Evolutionary conservation across 1,140 invertebrate genomes (phyloP).

Genomic region (Ephestia elutella): DNA sequence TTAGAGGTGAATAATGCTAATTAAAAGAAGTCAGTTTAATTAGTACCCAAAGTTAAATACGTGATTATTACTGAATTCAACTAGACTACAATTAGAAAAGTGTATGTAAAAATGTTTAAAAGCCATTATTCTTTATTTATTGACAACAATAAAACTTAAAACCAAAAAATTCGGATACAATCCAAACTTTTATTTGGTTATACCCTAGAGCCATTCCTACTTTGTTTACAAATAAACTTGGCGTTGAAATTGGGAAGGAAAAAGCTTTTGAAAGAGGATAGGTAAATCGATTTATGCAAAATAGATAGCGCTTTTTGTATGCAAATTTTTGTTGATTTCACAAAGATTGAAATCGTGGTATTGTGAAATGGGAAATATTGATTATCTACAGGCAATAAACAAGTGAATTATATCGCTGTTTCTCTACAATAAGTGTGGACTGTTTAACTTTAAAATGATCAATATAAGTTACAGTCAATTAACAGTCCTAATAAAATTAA

Average conservation of each 20-base stretch:
- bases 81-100: background rate
- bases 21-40: too few relatives aligned
- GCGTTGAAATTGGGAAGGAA: constrained; percentile 60
- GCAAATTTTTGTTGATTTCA: constrained; percentile 68
- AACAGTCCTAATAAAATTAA: too few relatives aligned
- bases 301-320: constrained; percentile 68
- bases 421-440: background rate
- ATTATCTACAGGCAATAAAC: constrained; percentile 38
- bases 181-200: constrained; percentile 65
- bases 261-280: constrained; percentile 65
- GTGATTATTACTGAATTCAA: background rate
- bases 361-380: constrained; percentile 51
- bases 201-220: constrained; percentile 65
- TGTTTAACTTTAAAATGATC: too few relatives aligned
- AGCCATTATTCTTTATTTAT: constrained; percentile 27
- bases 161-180: constrained; percentile 31
- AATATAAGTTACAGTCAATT: too few relatives aligned
- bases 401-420: constrained; percentile 9
- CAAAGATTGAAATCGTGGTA: constrained; percentile 63
- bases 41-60: too few relatives aligned
- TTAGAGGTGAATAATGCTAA: too few relatives aligned
- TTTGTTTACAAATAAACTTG: constrained; percentile 71
- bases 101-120: constrained; percentile 10
- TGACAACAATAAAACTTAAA: constrained; percentile 26
- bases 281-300: constrained; percentile 71